Percentiles rank a stretch among this genome's conserved stretches.
Evolutionary conservation across 1,140 invertebrate genomes (phyloP).

Genomic region (Caenorhabditis elegans): WBcel235 BX284602.5:11413501-11414000

Average conservation of each 20-base stretch:
- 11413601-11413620: constrained; percentile 45
- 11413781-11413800: constrained; percentile 44
- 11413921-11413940: constrained; percentile 47
- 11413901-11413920: constrained; percentile 43
- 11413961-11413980: too few relatives aligned
- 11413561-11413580: background rate
- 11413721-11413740: too few relatives aligned
- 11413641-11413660: constrained; percentile 44
- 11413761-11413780: constrained; percentile 43
- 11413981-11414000: too few relatives aligned
- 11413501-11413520: constrained; percentile 22
- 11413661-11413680: constrained; percentile 41
- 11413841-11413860: constrained; percentile 35
- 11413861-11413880: constrained; percentile 42
- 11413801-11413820: constrained; percentile 35
- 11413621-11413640: constrained; percentile 40
- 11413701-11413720: constrained; percentile 34
- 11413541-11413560: background rate
- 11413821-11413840: background rate
- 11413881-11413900: constrained; percentile 44
- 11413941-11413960: too few relatives aligned
- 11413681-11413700: constrained; percentile 48
- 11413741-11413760: background rate
- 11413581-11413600: background rate
- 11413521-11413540: constrained; percentile 40